Percentiles rank a stretch among this genome's conserved stretches.
Conservation (phyloP, 1,140 invertebrate genomes). For the Planococcus citri region DNA sequence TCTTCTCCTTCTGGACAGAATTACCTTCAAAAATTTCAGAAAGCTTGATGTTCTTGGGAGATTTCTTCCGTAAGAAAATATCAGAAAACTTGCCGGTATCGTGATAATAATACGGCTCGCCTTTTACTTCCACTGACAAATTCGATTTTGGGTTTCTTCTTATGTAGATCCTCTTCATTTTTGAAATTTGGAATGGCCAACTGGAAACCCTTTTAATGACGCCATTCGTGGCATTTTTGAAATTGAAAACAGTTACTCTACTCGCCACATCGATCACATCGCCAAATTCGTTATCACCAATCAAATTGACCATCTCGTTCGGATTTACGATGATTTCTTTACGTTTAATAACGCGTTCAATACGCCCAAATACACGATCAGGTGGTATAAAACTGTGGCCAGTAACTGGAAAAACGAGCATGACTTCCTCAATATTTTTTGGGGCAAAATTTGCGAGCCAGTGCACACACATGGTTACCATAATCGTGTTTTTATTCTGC, state of each 20-base stretch:
- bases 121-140: not conserved
- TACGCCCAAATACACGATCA: conserved; percentile 29
- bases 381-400: conserved; percentile 31
- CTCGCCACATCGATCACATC: conserved; percentile 24
- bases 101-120: not conserved
- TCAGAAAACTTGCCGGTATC: not conserved
- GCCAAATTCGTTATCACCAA: not conserved
- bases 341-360: conserved; percentile 22
- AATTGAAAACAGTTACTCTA: conserved; percentile 28
- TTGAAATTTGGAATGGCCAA: not conserved
- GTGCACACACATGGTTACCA: conserved; percentile 28
- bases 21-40: not conserved
- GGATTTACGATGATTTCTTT: not conserved
- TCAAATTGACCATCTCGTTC: not conserved
- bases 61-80: not conserved
- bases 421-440: conserved; percentile 10
- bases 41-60: not conserved
- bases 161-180: not conserved
- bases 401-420: conserved; percentile 30
- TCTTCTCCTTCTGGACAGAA: not conserved
- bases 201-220: too few relatives aligned
- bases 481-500: conserved; percentile 32
- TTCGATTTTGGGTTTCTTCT: not conserved
- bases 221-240: conserved; percentile 31
- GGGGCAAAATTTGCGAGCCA: conserved; percentile 21